Percentiles rank a stretch among this genome's conserved stretches.
These are phyloP conservation scores for Acrobasis suavella DNA, from an alignment of 2,888 invertebrate species.

Conservation along the genomic window DNA sequence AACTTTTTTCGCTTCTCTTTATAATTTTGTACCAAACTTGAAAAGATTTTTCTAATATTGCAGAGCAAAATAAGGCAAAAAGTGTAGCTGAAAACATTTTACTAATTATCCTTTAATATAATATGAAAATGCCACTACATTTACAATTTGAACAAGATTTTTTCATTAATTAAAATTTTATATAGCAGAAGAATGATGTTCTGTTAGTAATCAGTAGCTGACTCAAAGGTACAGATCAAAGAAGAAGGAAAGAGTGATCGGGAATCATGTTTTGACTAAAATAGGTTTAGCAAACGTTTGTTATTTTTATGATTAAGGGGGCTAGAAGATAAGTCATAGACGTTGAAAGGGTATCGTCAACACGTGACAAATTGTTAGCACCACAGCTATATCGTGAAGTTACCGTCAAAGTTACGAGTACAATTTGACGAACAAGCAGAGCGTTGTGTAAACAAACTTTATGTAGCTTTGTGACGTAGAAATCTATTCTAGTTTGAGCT, in stretches of 20 bases:
- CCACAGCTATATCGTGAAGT: not conserved
- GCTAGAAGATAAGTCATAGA: not conserved
- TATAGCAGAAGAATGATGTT: too few species aligned
- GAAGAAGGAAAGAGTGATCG: too few species aligned
- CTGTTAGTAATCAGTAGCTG: too few species aligned
- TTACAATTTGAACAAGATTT: not conserved
- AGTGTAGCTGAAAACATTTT: not conserved
- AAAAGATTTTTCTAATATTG: constrained; percentile 14
- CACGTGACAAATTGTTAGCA: too few species aligned
- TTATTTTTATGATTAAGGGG: too few species aligned
- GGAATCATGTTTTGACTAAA: too few species aligned
- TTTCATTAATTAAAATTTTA: not conserved
- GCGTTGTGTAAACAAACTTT: not conserved
- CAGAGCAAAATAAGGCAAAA: not conserved
- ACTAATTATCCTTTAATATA: not conserved
- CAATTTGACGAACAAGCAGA: not conserved
- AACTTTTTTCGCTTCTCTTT: not conserved
- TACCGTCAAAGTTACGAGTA: constrained; percentile 1
- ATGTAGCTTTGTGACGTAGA: not conserved
- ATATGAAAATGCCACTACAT: not conserved
- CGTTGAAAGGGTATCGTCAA: too few species aligned
- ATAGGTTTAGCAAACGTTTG: too few species aligned
- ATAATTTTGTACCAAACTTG: not conserved
- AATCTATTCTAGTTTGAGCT: not conserved
- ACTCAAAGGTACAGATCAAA: too few species aligned